Evolutionary conservation across 1,140 invertebrate species (phyloP).

Genomic region (Drosophila sproati): DNA sequence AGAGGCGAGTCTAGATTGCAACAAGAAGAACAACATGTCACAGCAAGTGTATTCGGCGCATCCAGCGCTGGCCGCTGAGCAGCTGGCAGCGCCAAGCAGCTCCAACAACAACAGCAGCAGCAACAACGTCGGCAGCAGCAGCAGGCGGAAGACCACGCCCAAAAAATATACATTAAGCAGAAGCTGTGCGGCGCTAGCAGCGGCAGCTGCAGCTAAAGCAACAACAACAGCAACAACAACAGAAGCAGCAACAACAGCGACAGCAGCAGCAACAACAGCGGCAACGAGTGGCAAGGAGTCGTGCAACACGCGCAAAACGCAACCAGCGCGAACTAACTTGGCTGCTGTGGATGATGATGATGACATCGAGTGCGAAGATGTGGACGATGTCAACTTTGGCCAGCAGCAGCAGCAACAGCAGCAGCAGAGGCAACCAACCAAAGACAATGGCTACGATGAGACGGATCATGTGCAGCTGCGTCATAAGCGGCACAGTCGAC

Average conservation of each 20-base stretch:
- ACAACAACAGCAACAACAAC: constrained; percentile 23
- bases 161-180: constrained; percentile 68
- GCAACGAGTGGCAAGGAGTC: constrained; percentile 8
- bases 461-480: constrained; percentile 79
- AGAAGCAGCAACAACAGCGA: constrained; percentile 8
- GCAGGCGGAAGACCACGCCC: constrained; percentile 68
- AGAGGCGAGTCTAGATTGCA: constrained; percentile 7
- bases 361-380: constrained; percentile 72
- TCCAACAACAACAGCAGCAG: constrained; percentile 39
- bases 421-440: constrained; percentile 58
- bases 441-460: constrained; percentile 76
- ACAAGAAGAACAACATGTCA: constrained; percentile 45
- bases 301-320: constrained; percentile 52
- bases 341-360: constrained; percentile 74
- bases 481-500: constrained; percentile 63
- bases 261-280: neutral
- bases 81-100: constrained; percentile 70
- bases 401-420: constrained; percentile 53
- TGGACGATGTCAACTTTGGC: constrained; percentile 74
- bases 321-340: constrained; percentile 68
- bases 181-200: constrained; percentile 58
- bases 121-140: constrained; percentile 14
- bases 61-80: constrained; percentile 79
- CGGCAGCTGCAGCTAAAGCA: constrained; percentile 28
- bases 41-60: constrained; percentile 80